Base-by-base conservation (phyloP, 2,113 vertebrate genomes). In the Macroglossus sobrinus region DNA sequence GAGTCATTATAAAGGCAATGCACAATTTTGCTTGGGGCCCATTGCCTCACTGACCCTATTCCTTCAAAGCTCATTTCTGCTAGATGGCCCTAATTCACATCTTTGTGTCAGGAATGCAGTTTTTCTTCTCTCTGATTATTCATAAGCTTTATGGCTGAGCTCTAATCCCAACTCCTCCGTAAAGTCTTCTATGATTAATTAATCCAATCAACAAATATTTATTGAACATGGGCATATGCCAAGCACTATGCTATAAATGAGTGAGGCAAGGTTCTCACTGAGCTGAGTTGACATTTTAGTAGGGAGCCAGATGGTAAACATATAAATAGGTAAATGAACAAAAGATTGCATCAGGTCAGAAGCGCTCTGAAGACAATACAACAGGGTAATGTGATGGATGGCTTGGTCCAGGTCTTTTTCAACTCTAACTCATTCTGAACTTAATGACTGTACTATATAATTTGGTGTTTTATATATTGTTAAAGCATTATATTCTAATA, bases 281-380 rank as follows among this genome's bases (percentile, higher is more conserved):
- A 80, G 26, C 75, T 81, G 59, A 89, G 30, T 0, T 80, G 75
- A 72, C 9, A 12, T 66, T 95, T 95, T 43, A 66, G 63, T n/a
- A 76, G 71, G 43, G 69, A 92, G 57, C 57, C 92, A 95, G 75
- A 84, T 96, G 75, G 91, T 87, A 92, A 92, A 92, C 93, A 74
- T 61, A 76, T 89, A 86, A 95, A 92, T 68, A 96, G 87, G 78
- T 68, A 89, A 93, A 85, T 10, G 47, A 72, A 57, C 24, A 71
- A 50, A 50, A 72, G 66, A 68, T 63, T 45, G 61, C 88, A 91
- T 89, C 47, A 93, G 89, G 71, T 88, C 40, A 76, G 79, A 91
- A 84, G 47, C 45, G 53, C 38, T 66, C 43, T 24, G 38, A 79
- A 94, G 40, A 66, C 47, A 91, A 24, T 80, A 84, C 84, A 94